Evolutionary conservation across 2,888 invertebrate genomes (phyloP), one percentile per base, ranked within the genome.

Genomic region (Lumbricus terrestris): DNA sequence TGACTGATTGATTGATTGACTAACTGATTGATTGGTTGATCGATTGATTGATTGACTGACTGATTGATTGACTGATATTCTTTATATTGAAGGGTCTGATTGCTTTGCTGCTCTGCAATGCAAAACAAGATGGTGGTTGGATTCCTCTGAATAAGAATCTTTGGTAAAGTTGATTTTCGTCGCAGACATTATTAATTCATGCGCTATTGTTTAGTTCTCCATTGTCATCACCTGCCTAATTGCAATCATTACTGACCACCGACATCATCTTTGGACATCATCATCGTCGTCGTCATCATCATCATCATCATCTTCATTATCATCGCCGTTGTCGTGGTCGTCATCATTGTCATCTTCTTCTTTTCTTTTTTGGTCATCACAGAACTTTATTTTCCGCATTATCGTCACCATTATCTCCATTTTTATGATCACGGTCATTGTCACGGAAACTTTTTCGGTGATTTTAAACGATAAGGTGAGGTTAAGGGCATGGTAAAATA

Each of bases 81-180:
- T 29, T n/a, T 69, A 16, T 90, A 91, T 93, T 15, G 42, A 90
- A 94, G 95, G 96, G 96, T 23, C 93, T 96, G 0, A 95, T 97
- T 89, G 97, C 97, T 0, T 94, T 96, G 0, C 93, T 97, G 2
- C 95, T 97, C 1, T 97, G 97, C 94, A 94, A 96, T 93, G 97
- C 97, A 95, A 96, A 96, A 0, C 96, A 96, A 94, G 96, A 97
- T 94, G 97, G 97, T 2, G 97, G 97, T 15, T 95, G 96, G 90
- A 97, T 98, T 93, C 98, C 98, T 0, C 96, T 98, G 83, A 98
- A 98, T 94, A 98, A 98, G 96, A 97, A 97, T 94, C 95, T 98
- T n/a, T 98, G 98, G 98, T 92, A 34, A 35, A 85, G 85, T 85
- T 13, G 34, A 35, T 85, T 34, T 20, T 37, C 33, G 34, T 35